Evolutionary conservation across 2,797 vertebrate genomes (phyloP).

Genomic region (Cirrhinus molitorella): DNA sequence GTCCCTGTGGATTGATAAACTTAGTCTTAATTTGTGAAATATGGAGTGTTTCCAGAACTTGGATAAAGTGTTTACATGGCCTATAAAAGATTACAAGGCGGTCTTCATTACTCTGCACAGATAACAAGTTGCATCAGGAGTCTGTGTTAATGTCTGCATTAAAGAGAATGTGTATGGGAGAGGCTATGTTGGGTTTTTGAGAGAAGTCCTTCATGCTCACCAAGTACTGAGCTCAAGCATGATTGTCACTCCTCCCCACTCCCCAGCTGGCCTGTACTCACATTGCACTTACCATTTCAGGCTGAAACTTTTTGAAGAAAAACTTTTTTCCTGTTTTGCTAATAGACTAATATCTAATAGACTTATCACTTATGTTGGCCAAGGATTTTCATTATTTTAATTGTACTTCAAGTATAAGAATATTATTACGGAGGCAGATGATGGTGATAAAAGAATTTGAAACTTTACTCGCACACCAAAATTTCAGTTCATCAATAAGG

Average conservation of each 20-base stretch:
- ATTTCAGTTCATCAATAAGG: not conserved
- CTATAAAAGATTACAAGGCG: slow-evolving; percentile 16
- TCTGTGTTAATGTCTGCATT: not conserved
- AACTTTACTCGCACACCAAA: too few relatives aligned
- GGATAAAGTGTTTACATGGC: not conserved
- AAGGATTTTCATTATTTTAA: not conserved
- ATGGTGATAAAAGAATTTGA: too few relatives aligned
- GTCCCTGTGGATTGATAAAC: slow-evolving; percentile 5
- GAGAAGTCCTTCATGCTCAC: not conserved
- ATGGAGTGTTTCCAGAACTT: not conserved
- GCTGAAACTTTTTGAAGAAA: too few relatives aligned
- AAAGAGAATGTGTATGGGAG: not conserved
- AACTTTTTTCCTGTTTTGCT: too few relatives aligned
- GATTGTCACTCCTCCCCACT: too few relatives aligned
- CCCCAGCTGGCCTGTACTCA: too few relatives aligned
- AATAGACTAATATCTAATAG: too few relatives aligned
- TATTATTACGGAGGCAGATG: not conserved
- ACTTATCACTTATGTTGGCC: not conserved
- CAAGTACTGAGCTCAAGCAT: too few relatives aligned
- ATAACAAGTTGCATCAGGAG: not conserved
- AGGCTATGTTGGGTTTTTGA: not conserved
- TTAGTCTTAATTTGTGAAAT: slow-evolving; percentile 11
- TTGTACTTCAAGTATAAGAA: not conserved
- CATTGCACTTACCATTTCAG: too few relatives aligned
- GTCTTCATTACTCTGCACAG: slow-evolving; percentile 4